These are phyloP conservation scores for Nomada lathburiana DNA, from an alignment of 2,888 invertebrate genomes.

Conservation along the genomic window DNA sequence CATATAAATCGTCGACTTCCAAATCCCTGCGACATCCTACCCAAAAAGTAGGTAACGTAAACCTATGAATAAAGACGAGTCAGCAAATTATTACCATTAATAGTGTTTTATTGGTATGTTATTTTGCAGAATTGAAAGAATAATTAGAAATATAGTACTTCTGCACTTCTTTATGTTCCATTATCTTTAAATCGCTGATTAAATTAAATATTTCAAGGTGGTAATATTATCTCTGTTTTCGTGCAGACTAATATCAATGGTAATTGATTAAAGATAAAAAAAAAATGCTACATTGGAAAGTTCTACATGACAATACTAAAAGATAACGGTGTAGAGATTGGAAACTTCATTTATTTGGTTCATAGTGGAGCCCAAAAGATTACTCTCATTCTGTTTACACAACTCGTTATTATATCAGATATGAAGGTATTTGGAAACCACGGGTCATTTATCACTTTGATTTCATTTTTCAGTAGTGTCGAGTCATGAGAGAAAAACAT, in stretches of 20 bases:
- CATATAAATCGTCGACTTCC: constrained; percentile 88
- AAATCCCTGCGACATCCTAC: constrained; percentile 89
- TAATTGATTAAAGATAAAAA: constrained; percentile 34
- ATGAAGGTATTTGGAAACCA: constrained; percentile 6
- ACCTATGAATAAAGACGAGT: constrained; percentile 84
- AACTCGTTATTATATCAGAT: constrained; percentile 45
- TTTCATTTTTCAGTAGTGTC: constrained; percentile 10
- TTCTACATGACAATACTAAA: constrained; percentile 7
- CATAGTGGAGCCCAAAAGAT: constrained; percentile 30
- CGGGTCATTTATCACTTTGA: constrained; percentile 25
- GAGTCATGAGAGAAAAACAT: constrained; percentile 5
- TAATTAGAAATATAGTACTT: background rate
- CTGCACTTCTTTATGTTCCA: background rate
- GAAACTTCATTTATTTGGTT: constrained; percentile 12
- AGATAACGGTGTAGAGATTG: constrained; percentile 31
- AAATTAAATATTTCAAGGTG: background rate
- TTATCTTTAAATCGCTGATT: constrained; percentile 26
- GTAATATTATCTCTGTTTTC: constrained; percentile 41
- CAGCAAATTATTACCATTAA: background rate
- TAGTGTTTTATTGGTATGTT: background rate
- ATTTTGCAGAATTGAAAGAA: background rate
- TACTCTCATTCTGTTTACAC: constrained; percentile 28
- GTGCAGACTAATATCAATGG: constrained; percentile 15
- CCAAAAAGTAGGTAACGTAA: constrained; percentile 89
- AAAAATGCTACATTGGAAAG: background rate